Conservation (phyloP, 2,888 invertebrate genomes). For the Julus scandinavius region DNA sequence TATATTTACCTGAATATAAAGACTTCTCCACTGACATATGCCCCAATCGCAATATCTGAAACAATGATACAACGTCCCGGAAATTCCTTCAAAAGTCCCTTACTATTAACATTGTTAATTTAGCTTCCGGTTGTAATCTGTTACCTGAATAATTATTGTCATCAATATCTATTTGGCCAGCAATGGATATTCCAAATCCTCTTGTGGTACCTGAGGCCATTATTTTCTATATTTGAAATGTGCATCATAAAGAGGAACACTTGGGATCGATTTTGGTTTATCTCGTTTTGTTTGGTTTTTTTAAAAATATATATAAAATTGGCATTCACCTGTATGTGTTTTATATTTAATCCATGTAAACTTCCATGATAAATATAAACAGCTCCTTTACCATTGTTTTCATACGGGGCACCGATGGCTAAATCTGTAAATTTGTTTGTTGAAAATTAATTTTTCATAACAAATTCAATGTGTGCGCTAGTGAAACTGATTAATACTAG, state of each 20-base stretch:
- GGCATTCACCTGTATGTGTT: constrained; percentile 72
- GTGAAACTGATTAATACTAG: too few species aligned
- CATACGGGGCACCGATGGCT: neutral
- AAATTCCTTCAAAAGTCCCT: neutral
- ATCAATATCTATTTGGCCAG: constrained; percentile 70
- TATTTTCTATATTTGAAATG: constrained; percentile 56
- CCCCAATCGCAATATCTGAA: neutral
- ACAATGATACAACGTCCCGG: neutral
- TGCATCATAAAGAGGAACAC: neutral
- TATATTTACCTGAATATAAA: neutral
- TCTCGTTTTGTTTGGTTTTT: neutral
- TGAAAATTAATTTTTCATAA: neutral
- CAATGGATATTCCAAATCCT: neutral
- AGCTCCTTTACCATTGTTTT: constrained; percentile 62
- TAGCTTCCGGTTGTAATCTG: neutral
- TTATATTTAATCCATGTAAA: neutral
- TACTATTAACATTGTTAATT: too few species aligned
- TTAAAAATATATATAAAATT: neutral
- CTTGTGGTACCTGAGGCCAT: constrained; percentile 62
- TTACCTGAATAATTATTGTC: constrained; percentile 72
- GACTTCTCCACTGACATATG: neutral
- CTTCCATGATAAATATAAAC: neutral
- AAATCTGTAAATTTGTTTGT: neutral
- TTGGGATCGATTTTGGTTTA: neutral
- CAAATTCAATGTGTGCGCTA: too few species aligned